Evolutionary conservation across 2,113 vertebrate species (phyloP).

Genomic region (Corythornis madagascariensis): DNA sequence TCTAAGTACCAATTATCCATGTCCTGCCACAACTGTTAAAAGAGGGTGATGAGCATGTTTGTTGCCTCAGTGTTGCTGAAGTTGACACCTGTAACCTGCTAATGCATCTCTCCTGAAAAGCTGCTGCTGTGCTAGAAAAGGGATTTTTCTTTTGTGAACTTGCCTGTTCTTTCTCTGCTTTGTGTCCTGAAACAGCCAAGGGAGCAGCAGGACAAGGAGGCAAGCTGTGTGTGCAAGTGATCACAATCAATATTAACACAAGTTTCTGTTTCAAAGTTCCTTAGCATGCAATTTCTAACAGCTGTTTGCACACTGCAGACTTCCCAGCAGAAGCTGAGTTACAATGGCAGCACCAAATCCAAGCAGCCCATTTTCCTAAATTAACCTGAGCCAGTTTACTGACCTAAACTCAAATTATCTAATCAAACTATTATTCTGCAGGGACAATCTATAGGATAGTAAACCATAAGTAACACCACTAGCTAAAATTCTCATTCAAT

Average conservation of each 20-base stretch:
- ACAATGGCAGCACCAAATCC: background rate
- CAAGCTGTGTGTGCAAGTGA: background rate
- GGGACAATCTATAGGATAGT: background rate
- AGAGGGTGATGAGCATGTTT: background rate
- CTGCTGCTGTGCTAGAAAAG: background rate
- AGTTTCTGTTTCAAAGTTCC: background rate
- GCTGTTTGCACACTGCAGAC: background rate
- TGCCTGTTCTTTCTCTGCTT: background rate
- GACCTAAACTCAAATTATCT: background rate
- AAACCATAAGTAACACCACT: background rate
- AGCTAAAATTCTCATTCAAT: background rate
- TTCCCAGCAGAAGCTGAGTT: background rate
- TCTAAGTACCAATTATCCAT: background rate
- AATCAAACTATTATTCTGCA: background rate
- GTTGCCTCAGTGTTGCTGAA: background rate
- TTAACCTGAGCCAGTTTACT: background rate
- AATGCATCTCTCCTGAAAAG: background rate
- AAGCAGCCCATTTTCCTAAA: background rate
- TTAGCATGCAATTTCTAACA: background rate
- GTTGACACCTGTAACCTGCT: background rate
- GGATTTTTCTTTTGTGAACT: background rate
- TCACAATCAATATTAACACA: background rate
- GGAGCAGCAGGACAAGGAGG: fast-evolving
- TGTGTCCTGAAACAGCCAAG: background rate
- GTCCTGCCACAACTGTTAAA: background rate